Conservation (phyloP, 2,888 invertebrate genomes). For the Drosophila nigricruria region DNA sequence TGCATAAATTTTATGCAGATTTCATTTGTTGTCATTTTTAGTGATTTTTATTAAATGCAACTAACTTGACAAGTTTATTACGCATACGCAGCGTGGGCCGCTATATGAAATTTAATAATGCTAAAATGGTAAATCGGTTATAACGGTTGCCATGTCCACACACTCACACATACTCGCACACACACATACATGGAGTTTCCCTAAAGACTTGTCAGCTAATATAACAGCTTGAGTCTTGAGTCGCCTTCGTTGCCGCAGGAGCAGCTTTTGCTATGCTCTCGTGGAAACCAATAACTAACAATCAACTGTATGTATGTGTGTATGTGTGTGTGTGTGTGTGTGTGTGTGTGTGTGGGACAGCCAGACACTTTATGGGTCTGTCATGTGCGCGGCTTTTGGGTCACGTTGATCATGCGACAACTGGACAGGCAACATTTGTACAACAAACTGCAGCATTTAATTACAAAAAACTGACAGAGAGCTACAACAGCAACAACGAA, state of each 20-base stretch:
- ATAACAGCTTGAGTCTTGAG: slow-evolving; percentile 74
- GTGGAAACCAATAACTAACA: slow-evolving; percentile 76
- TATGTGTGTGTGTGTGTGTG: slow-evolving; percentile 5
- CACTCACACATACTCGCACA: background rate
- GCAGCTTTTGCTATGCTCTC: slow-evolving; percentile 30
- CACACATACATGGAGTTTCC: background rate
- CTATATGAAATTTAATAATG: slow-evolving; percentile 67
- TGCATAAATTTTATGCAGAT: slow-evolving; percentile 79
- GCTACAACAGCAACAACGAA: background rate
- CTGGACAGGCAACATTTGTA: slow-evolving; percentile 62
- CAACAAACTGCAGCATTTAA: slow-evolving; percentile 70
- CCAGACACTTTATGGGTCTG: slow-evolving; percentile 70
- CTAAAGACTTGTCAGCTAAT: slow-evolving; percentile 67
- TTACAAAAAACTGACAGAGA: slow-evolving; percentile 60
- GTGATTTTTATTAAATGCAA: slow-evolving; percentile 79
- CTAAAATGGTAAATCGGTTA: slow-evolving; percentile 39
- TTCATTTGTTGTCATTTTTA: slow-evolving; percentile 73
- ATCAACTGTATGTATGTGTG: slow-evolving; percentile 53
- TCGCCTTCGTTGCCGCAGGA: slow-evolving; percentile 27
- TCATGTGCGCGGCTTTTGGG: slow-evolving; percentile 61
- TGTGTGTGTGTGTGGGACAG: slow-evolving; percentile 7
- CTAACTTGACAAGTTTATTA: slow-evolving; percentile 77
- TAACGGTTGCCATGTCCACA: slow-evolving; percentile 47
- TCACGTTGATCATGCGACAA: slow-evolving; percentile 72
- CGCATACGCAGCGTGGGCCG: slow-evolving; percentile 68